Percentiles rank a stretch among this genome's conserved stretches.
phyloP scores from a whole-genome alignment of 2,888 invertebrate genomes.

The Odiellus spinosus region DNA sequence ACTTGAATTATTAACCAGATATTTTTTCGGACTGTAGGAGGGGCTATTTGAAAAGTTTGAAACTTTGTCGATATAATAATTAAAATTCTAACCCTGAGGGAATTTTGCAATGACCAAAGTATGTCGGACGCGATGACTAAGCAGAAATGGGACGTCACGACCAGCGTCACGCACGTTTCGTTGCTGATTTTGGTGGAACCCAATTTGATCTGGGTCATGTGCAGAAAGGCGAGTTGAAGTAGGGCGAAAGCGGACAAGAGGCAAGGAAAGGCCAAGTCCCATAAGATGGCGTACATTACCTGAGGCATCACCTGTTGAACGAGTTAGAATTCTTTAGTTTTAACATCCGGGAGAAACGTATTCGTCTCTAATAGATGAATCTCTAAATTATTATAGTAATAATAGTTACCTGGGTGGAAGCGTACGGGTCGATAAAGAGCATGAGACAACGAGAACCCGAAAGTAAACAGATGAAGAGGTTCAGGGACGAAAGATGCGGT shows the following conservation, averaged over 20 bases:
- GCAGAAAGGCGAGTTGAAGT: slow-evolving; percentile 40
- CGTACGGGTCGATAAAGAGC: slow-evolving; percentile 42
- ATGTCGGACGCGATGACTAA: slow-evolving; percentile 37
- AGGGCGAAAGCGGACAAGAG: slow-evolving; percentile 41
- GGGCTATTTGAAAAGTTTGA: not conserved
- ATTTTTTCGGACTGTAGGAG: too few species aligned
- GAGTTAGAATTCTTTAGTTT: too few species aligned
- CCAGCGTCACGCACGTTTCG: slow-evolving; percentile 36
- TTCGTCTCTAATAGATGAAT: not conserved
- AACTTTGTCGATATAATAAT: too few species aligned
- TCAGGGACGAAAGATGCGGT: slow-evolving; percentile 40
- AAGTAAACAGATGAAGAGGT: slow-evolving; percentile 38
- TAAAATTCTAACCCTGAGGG: slow-evolving; percentile 21
- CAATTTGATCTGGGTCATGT: slow-evolving; percentile 39
- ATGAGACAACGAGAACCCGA: slow-evolving; percentile 37
- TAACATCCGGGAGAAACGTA: slow-evolving; percentile 12
- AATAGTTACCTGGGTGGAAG: slow-evolving; percentile 33
- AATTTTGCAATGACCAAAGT: slow-evolving; percentile 29
- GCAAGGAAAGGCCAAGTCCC: slow-evolving; percentile 42
- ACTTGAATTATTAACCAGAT: not conserved
- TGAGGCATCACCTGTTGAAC: slow-evolving; percentile 37
- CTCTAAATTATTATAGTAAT: not conserved
- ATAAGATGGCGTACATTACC: slow-evolving; percentile 36
- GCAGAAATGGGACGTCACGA: slow-evolving; percentile 39
- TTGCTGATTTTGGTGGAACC: slow-evolving; percentile 36